Percentiles rank a stretch among this genome's conserved stretches.
Conservation (phyloP, 2,797 vertebrate species). For the Poecilia gillii region DNA sequence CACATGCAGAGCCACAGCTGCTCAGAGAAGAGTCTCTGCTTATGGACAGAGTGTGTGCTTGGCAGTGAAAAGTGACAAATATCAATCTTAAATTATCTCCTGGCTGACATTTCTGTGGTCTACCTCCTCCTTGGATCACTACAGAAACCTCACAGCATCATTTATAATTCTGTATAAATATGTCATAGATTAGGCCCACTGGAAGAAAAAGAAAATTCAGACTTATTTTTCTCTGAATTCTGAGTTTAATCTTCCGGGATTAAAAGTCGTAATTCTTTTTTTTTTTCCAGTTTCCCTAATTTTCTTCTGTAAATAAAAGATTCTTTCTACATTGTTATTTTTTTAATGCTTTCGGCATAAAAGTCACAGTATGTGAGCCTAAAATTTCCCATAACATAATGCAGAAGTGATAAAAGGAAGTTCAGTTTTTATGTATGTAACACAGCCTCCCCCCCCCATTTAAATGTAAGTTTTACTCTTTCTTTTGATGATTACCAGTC, state of each 20-base stretch:
- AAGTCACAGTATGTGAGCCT: background rate
- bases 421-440: background rate
- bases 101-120: background rate
- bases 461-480: background rate
- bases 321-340: background rate
- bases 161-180: background rate
- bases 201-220: no score
- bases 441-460: background rate
- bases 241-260: no score
- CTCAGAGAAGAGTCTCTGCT: background rate
- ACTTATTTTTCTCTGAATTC: no score
- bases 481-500: background rate
- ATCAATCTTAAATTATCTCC: background rate
- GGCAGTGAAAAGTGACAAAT: background rate
- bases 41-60: background rate
- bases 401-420: background rate
- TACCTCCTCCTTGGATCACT: background rate
- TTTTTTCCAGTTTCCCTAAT: no score
- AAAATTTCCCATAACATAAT: background rate
- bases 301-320: no score
- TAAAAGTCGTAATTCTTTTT: no score
- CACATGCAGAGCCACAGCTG: background rate
- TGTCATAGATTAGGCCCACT: background rate
- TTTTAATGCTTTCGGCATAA: background rate
- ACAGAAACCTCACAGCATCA: background rate